Evolutionary conservation across 2,888 invertebrate genomes (phyloP).

Genomic region (Sthenelais limicola): DNA sequence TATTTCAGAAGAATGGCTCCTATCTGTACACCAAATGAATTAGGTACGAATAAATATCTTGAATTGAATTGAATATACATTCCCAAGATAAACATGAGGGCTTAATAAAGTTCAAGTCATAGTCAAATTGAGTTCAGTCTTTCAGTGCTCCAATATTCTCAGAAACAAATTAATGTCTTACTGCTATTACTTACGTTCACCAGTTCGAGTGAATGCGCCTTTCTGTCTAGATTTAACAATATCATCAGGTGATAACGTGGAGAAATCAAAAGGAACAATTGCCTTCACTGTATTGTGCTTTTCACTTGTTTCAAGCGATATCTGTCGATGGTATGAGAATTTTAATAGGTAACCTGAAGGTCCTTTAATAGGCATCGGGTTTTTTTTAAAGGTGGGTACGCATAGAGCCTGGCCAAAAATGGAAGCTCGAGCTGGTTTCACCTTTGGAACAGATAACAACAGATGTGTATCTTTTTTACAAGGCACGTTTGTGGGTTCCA

Average conservation of each 20-base stretch:
- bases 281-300: neutral
- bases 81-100: no score
- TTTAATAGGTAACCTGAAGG: neutral
- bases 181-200: conserved; percentile 1
- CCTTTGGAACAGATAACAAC: neutral
- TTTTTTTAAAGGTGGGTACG: neutral
- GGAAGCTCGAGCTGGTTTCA: conserved; percentile 20
- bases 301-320: neutral
- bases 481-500: no score
- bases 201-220: conserved; percentile 57
- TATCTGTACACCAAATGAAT: no score
- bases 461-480: neutral
- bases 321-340: conserved; percentile 19
- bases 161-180: neutral
- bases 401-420: conserved; percentile 42
- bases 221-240: conserved; percentile 71
- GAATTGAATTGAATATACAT: no score
- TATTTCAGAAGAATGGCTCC: no score
- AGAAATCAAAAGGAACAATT: conserved; percentile 75
- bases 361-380: neutral
- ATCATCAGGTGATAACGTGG: conserved; percentile 78
- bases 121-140: no score
- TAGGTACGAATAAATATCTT: no score
- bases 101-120: no score
- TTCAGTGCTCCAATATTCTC: neutral